These are phyloP conservation scores for Aurelia sp. DNA, from an alignment of 30 jellyfish, hydroid and myxozoan genomes.

Conservation along the genomic window DNA sequence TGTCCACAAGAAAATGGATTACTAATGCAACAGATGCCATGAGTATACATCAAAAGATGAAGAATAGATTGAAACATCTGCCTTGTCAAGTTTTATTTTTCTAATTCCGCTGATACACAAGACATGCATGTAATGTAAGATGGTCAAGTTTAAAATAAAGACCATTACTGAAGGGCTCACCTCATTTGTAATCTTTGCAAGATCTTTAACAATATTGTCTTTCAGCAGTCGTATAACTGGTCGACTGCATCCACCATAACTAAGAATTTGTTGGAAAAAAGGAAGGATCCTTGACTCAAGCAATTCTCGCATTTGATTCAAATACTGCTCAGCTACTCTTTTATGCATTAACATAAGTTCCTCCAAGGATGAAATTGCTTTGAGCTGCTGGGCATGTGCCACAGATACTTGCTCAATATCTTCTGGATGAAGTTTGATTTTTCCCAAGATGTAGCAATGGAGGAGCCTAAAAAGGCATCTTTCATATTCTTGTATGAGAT, in stretches of 20 bases:
- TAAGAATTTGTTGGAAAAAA: conserved; percentile 20
- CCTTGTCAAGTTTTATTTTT: too few relatives aligned
- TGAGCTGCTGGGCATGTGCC: conserved; percentile 67
- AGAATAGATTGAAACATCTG: too few relatives aligned
- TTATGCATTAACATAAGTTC: conserved; percentile 69
- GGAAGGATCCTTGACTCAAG: conserved; percentile 80
- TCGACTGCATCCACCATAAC: conserved; percentile 18
- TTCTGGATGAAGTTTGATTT: conserved; percentile 70
- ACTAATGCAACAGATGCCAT: too few relatives aligned
- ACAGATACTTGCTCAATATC: conserved; percentile 57
- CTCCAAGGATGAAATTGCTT: conserved; percentile 61
- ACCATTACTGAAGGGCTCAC: conserved; percentile 19
- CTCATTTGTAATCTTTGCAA: conserved; percentile 54
- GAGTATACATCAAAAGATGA: too few relatives aligned
- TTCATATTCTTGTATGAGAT: conserved; percentile 62
- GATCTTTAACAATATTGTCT: conserved; percentile 53
- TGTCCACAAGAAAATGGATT: too few relatives aligned
- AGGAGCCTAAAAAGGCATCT: conserved; percentile 76
- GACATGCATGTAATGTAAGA: too few relatives aligned
- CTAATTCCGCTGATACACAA: too few relatives aligned
- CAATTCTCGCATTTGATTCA: conserved; percentile 69
- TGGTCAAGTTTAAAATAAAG: too few relatives aligned
- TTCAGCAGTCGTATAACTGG: conserved; percentile 32
- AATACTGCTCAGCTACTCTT: conserved; percentile 66
- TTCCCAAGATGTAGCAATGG: conserved; percentile 88